Evolutionary conservation across 2,797 vertebrate genomes (phyloP), one percentile per base, ranked within the genome.

Genomic region (Ibycter americanus): DNA sequence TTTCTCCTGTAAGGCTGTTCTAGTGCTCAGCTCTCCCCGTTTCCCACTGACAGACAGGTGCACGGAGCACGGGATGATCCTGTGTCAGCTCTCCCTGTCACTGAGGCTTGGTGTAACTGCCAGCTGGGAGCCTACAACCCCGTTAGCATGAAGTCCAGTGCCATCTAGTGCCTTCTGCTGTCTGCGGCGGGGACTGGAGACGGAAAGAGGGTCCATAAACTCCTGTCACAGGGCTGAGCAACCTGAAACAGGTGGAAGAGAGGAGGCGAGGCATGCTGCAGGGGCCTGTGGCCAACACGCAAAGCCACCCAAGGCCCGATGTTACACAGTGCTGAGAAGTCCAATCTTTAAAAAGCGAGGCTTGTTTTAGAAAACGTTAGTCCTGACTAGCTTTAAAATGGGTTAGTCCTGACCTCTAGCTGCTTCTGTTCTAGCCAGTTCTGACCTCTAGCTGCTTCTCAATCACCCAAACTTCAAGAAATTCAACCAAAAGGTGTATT

Each of bases 61-160:
- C 11, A 10, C 1, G 3, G 73, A 40, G 32, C 25, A 12, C 16
- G 11, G 2, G 8, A 9, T 0, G 23, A 9, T 8, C 47, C 47
- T 3, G 31, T 3, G 21, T 1, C 42, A 26, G 62, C 40, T 49
- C 47, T 44, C 29, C 52, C 46, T 2, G 15, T 3, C 31, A 15
- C 3, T 2, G 7, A 3, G 51, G 2, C 44, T 5, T 0, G 15
- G 9, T 1, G 22, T 3, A 7, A 3, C 10, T 3, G 40, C 63
- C 23, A 7, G 54, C 29, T 2, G 8, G 70, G 46, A 19, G 46
- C 67, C 49, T 1, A 11, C 47, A n/a, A 3, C 31, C 16, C 65
- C 2, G 22, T 15, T 12, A 15, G 6, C 10, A 4, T 4, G 73
- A 38, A 22, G 66, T 2, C 31, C 58, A 19, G 44, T 42, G 87